phyloP scores from a whole-genome alignment of 1,140 invertebrate genomes.

The Aleiodes sp. region DNA sequence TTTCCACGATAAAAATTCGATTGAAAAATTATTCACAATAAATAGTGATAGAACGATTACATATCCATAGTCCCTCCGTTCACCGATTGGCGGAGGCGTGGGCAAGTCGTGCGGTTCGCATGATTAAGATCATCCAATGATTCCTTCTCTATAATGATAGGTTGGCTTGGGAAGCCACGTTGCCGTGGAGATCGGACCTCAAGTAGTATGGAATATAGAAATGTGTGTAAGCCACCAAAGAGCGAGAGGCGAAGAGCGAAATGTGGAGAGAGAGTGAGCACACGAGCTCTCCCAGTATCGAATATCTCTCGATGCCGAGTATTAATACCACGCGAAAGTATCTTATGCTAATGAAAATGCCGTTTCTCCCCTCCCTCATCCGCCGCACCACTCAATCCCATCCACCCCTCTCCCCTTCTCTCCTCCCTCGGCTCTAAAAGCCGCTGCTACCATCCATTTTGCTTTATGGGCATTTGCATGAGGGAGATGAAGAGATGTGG shows the following conservation, averaged over 20 bases:
- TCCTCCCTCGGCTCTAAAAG: neutral
- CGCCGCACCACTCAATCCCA: conserved; percentile 9
- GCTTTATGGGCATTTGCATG: neutral
- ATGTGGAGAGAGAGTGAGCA: conserved; percentile 32
- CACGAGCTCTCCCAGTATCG: conserved; percentile 6
- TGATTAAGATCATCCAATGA: conserved; percentile 69
- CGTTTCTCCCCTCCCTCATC: conserved; percentile 29
- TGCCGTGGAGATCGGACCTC: conserved; percentile 35
- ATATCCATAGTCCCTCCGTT: conserved; percentile 49
- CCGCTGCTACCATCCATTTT: conserved; percentile 6
- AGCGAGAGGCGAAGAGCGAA: no score
- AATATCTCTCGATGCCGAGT: neutral
- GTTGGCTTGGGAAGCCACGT: conserved; percentile 57
- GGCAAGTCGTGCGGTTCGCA: conserved; percentile 63
- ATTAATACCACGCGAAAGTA: conserved; percentile 40
- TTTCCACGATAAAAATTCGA: no score
- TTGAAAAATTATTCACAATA: neutral
- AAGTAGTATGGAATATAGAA: conserved; percentile 21
- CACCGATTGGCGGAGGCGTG: conserved; percentile 59
- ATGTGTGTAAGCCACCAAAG: no score
- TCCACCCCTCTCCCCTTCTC: conserved; percentile 25
- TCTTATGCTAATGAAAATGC: conserved; percentile 61
- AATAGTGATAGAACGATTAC: conserved; percentile 54
- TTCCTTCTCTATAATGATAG: conserved; percentile 68
- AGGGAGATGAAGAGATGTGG: conserved; percentile 6